Evolutionary conservation across 2,888 invertebrate species (phyloP), one percentile per base, ranked within the genome.

Genomic region (Horisme vitalbata): DNA sequence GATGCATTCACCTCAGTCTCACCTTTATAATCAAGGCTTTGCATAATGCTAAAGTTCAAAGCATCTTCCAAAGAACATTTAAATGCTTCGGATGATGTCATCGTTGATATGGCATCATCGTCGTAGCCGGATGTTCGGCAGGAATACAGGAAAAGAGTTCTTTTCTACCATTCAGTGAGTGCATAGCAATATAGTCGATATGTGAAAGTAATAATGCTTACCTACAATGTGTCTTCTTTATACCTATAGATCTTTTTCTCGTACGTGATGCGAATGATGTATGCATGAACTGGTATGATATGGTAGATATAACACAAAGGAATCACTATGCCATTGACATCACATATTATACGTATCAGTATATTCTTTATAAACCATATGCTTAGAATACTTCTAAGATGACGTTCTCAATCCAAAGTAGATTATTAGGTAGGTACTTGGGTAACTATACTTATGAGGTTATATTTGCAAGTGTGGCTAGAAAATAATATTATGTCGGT

Each of bases 41-140:
- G 43, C 45, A 38, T 41, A 68, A 75, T 71, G 73, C 32, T 71
- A 74, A 71, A 73, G 75, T 75, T 75, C 65, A 72, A 34, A 45
- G 15, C 36, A 12, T 51, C 52, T 18, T 10, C 15, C 30, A 52
- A 50, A 46, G 45, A 45, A 30, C 37, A 39, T 63, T 57, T 59
- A 61, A 56, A 59, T 60, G 55, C 35, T 32, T 28, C 38, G 44
- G 59, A 62, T 79, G 79, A 80, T 67, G 64, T 79, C 79, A 79
- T 71, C 66, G 54, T 49, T n/a, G n/a, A n/a, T n/a, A n/a, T n/a
- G 46, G 39, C 47, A 52, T 56, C 56, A 59, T 55, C 26, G n/a
- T 34, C 32, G 6, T 15, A 39, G 26, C 46, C 59, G 56, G 58
- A 56, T 57, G 51, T 36, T 33, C 28, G 41, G 10, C 1, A 35